Evolutionary conservation across 2,113 vertebrate genomes (phyloP).

Genomic region (Haemorhous mexicanus): DNA sequence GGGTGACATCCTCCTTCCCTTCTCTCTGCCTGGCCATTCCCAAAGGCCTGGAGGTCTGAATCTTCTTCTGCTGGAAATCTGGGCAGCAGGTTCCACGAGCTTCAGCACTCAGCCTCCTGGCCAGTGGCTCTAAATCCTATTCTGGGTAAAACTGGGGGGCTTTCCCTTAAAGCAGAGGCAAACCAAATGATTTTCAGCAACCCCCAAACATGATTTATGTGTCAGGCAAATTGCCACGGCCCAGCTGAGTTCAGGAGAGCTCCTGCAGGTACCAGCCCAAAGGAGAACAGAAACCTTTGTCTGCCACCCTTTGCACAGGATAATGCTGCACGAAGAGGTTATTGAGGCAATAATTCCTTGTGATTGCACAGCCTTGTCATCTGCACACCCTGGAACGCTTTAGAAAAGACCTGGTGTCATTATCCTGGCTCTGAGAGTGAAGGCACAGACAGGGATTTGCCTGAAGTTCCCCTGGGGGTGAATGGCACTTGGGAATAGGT

Average conservation of each 20-base stretch:
- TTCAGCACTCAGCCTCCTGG: background rate
- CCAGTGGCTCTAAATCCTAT: background rate
- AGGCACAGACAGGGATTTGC: constrained; percentile 49
- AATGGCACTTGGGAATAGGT: constrained; percentile 21
- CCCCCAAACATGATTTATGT: background rate
- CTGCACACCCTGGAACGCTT: background rate
- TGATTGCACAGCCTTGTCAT: background rate
- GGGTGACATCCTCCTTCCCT: background rate
- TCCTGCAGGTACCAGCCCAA: background rate
- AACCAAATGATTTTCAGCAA: background rate
- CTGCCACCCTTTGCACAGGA: background rate
- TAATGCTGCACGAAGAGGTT: background rate
- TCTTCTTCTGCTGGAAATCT: background rate
- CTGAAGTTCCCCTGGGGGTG: constrained; percentile 12
- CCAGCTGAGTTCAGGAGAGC: background rate
- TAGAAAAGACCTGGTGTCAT: background rate
- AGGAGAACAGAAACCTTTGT: constrained; percentile 1
- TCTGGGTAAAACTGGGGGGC: background rate
- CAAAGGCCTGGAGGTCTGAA: background rate
- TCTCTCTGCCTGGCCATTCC: background rate
- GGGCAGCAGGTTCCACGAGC: background rate
- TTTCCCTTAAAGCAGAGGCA: background rate
- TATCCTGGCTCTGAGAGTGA: background rate
- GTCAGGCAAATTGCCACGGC: background rate
- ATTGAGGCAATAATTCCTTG: background rate